Base-by-base conservation (phyloP, 2,888 invertebrate genomes). In the Abrostola triplasia region DNA sequence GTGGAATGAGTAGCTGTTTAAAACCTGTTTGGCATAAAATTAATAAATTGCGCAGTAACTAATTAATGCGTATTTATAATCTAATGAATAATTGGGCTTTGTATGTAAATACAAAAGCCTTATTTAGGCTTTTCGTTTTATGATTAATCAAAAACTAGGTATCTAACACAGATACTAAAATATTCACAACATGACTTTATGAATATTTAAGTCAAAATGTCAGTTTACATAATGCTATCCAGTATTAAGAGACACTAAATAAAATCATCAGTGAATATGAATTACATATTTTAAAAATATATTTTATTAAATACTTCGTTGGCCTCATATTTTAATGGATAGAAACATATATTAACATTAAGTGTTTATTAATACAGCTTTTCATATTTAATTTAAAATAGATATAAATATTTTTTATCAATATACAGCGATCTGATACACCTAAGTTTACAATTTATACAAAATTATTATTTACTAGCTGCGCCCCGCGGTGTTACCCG, bases 221-320 rank as follows among this genome's bases (percentile, higher is more conserved):
- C 9, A 55, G 69, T 67, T 68, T 70, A 68, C 66, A 57, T 53
- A 66, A 67, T 64, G 40, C 44, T 50, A n/a, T 63, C 59, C 35
- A 47, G 9, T 44, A 44, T 12, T 5, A 12, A 8, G 40, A 11
- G 9, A 38, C 55, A 47, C 64, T 77, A 80, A 81, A 80, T 81
- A 79, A 79, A 76, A 80, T 85, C 84, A 83, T 79, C 84, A 67
- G 64, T 72, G 88, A 84, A 84, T 89, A 85, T 65, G 77, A 88
- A 89, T 89, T 77, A 73, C 80, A 79, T 82, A 67, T 64, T 87
- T n/a, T 83, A 83, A 77, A 80, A 76, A 79, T 73, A 73, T 73
- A 76, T 67, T 70, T 24, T 24, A 24, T 24, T 24, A 24, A 70
- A 67, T 62, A 56, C 61, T 70, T 56, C 62, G 60, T 66, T 77